phyloP scores from a whole-genome alignment of 2,113 vertebrate genomes.

The Empidonax alnorum region DNA sequence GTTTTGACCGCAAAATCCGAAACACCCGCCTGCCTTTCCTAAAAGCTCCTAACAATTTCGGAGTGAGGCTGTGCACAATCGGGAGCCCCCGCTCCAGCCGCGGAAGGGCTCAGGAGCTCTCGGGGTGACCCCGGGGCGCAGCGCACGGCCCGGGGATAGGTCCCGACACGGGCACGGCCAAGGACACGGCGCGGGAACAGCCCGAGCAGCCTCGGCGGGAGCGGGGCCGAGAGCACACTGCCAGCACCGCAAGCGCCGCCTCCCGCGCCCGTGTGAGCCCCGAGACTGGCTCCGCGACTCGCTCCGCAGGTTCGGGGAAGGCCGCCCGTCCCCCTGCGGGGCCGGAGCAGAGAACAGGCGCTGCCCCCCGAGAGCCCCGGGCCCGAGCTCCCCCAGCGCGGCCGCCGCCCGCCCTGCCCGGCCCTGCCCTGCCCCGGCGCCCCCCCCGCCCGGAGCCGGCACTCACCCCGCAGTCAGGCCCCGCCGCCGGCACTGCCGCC shows the following conservation, averaged over 20 bases:
- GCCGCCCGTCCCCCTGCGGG: neutral
- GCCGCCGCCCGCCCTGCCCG: neutral
- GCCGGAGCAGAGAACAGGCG: too few species aligned
- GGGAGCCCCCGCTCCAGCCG: neutral
- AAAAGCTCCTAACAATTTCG: accelerated
- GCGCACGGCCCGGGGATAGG: neutral
- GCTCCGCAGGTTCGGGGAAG: neutral
- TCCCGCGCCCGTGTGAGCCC: neutral
- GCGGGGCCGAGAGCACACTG: too few species aligned
- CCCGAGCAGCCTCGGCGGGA: neutral
- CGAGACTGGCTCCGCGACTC: neutral
- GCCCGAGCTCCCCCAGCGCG: neutral
- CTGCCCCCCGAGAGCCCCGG: neutral
- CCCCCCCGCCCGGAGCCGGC: neutral
- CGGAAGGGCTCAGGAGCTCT: accelerated
- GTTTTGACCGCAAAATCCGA: neutral
- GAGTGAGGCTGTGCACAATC: accelerated
- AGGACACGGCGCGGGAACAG: neutral
- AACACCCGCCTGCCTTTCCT: too few species aligned
- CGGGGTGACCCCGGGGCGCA: neutral
- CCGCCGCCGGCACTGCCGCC: neutral
- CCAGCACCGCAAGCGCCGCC: neutral
- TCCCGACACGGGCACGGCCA: neutral
- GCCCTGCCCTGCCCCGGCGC: neutral
- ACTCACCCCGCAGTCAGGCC: neutral